Percentiles rank a stretch among this genome's conserved stretches.
Evolutionary conservation across 2,113 vertebrate species (phyloP).

Genomic region (Aramus guarauna): DNA sequence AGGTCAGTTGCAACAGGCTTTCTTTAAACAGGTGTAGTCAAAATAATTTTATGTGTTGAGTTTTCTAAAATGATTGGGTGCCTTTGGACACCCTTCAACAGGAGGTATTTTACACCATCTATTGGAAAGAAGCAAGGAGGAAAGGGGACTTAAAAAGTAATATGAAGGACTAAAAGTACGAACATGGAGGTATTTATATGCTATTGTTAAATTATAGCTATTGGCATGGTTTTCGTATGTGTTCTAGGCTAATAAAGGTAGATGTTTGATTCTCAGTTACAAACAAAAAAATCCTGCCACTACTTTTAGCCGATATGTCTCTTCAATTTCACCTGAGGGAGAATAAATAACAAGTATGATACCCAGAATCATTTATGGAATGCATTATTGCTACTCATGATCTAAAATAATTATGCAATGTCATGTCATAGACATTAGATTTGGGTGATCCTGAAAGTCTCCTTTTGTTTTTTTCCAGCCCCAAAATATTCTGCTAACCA

Average conservation of each 20-base stretch:
- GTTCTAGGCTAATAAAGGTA: neutral
- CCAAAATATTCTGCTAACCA: slow-evolving; percentile 91
- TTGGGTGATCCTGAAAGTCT: neutral
- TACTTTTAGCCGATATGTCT: neutral
- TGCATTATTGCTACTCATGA: neutral
- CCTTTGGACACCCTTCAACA: neutral
- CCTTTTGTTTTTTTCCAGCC: slow-evolving; percentile 75
- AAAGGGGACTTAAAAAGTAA: neutral
- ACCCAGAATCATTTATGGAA: neutral
- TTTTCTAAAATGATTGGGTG: neutral
- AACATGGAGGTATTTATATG: neutral
- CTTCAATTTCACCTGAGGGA: neutral
- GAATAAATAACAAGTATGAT: too few species aligned
- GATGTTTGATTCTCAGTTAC: neutral
- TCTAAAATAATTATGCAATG: neutral
- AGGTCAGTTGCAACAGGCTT: slow-evolving; percentile 1
- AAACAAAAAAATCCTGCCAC: neutral
- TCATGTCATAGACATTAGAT: neutral
- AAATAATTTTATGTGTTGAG: neutral
- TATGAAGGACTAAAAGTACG: neutral
- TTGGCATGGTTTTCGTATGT: neutral
- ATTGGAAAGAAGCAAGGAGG: neutral
- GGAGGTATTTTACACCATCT: neutral
- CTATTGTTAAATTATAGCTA: neutral
- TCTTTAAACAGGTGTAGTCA: neutral